Conservation (phyloP, 2,888 invertebrate species). For the Sinhomidia bicolor region DNA sequence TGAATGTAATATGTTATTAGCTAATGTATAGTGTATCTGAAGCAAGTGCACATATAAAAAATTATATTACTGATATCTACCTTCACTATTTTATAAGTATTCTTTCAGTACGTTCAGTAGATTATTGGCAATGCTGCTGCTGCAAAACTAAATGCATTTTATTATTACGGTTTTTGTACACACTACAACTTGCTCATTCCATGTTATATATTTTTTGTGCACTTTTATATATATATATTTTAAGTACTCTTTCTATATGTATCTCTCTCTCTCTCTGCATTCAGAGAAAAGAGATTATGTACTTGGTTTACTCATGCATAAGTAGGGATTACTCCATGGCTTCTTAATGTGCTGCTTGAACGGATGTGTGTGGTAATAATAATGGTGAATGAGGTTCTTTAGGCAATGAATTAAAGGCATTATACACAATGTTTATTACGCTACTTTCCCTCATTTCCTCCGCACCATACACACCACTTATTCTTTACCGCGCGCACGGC, state of each 20-base stretch:
- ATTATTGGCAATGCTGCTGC: slow-evolving; percentile 45
- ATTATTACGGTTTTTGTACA: slow-evolving; percentile 38
- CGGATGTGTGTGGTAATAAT: slow-evolving; percentile 68
- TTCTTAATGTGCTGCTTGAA: slow-evolving; percentile 69
- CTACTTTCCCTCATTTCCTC: slow-evolving; percentile 60
- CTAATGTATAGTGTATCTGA: too few relatives aligned
- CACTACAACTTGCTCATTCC: too few relatives aligned
- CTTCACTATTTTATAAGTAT: too few relatives aligned
- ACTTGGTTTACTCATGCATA: slow-evolving; percentile 64
- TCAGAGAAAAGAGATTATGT: slow-evolving; percentile 51
- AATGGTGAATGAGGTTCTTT: slow-evolving; percentile 67
- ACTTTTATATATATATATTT: neutral
- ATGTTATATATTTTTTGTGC: too few relatives aligned
- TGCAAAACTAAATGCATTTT: slow-evolving; percentile 36
- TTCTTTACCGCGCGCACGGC: slow-evolving; percentile 1
- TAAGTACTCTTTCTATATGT: too few relatives aligned
- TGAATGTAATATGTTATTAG: slow-evolving; percentile 18
- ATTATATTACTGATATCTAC: too few relatives aligned
- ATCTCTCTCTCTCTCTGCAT: too few relatives aligned
- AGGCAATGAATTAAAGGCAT: slow-evolving; percentile 66
- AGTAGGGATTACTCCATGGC: slow-evolving; percentile 66
- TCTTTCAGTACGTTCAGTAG: neutral
- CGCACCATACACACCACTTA: neutral
- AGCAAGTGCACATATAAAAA: too few relatives aligned
- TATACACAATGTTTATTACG: slow-evolving; percentile 50